Percentiles rank a stretch among this genome's conserved stretches.
phyloP scores from a whole-genome alignment of 2,113 vertebrate species.

The Apaloderma vittatum region DNA sequence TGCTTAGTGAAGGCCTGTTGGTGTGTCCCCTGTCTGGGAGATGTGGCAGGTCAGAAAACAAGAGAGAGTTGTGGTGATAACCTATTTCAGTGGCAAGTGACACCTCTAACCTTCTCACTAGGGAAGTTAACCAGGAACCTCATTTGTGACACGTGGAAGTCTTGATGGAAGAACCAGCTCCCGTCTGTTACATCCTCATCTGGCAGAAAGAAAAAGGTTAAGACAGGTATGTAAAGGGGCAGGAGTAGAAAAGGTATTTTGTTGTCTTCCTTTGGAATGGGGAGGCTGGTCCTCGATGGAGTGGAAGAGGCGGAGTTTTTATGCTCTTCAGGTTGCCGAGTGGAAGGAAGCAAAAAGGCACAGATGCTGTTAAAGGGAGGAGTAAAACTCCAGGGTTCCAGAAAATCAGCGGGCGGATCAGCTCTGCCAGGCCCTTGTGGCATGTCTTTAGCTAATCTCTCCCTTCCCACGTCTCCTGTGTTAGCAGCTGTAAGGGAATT shows the following conservation, averaged over 20 bases:
- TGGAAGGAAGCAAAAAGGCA: neutral
- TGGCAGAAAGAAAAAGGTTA: neutral
- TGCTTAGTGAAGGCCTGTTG: neutral
- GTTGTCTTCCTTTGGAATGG: neutral
- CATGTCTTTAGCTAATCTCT: neutral
- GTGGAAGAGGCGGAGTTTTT: neutral
- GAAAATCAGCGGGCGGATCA: neutral
- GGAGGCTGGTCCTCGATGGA: neutral
- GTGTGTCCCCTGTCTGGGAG: neutral
- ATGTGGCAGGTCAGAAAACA: neutral
- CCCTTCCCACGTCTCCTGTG: neutral
- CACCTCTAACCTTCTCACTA: neutral
- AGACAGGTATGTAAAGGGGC: neutral
- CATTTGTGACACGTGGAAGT: neutral
- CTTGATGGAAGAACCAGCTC: neutral
- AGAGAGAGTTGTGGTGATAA: neutral
- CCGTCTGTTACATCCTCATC: neutral
- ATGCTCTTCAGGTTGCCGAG: neutral
- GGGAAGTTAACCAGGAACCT: neutral
- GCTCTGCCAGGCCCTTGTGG: neutral
- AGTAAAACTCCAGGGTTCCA: neutral
- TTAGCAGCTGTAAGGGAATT: neutral
- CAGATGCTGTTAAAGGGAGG: neutral
- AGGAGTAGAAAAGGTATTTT: neutral
- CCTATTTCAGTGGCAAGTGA: neutral